phyloP scores from a whole-genome alignment of 2,797 vertebrate species.

The Falco concolor region DNA sequence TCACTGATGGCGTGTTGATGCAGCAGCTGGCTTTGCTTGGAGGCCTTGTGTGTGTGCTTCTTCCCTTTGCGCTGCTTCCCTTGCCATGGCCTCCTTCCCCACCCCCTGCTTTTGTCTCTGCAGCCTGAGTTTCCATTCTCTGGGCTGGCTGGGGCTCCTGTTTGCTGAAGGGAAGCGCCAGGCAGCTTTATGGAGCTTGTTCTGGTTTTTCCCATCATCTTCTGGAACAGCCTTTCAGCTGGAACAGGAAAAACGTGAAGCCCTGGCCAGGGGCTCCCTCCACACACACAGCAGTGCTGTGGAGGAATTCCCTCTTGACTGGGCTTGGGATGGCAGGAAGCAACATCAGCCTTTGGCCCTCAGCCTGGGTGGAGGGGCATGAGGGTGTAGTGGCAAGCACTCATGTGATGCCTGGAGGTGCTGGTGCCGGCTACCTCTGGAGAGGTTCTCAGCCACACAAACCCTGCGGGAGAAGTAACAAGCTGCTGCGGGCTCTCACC shows the following conservation, averaged over 20 bases:
- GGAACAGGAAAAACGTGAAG: not conserved
- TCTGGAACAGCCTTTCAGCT: not conserved
- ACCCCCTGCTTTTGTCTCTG: not conserved
- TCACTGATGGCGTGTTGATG: accelerated
- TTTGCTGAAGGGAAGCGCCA: constrained; percentile 15
- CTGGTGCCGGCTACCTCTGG: not conserved
- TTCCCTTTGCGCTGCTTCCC: not conserved
- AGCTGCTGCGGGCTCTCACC: accelerated
- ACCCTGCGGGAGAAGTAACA: not conserved
- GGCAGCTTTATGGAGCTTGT: constrained; percentile 22
- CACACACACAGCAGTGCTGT: not conserved
- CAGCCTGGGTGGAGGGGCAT: not conserved
- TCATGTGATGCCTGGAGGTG: not conserved
- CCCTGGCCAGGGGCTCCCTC: not conserved
- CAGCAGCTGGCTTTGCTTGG: not conserved
- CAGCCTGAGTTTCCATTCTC: constrained; percentile 3
- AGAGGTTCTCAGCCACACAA: not conserved
- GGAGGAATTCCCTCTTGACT: not conserved
- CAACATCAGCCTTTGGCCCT: not conserved
- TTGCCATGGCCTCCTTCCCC: constrained; percentile 32
- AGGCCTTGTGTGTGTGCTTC: not conserved
- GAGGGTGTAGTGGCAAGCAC: not conserved
- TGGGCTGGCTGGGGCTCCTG: not conserved
- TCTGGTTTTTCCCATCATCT: not conserved
- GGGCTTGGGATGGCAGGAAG: not conserved